phyloP scores from a whole-genome alignment of 2,888 invertebrate genomes.

The Pilophorus perplexus region DNA sequence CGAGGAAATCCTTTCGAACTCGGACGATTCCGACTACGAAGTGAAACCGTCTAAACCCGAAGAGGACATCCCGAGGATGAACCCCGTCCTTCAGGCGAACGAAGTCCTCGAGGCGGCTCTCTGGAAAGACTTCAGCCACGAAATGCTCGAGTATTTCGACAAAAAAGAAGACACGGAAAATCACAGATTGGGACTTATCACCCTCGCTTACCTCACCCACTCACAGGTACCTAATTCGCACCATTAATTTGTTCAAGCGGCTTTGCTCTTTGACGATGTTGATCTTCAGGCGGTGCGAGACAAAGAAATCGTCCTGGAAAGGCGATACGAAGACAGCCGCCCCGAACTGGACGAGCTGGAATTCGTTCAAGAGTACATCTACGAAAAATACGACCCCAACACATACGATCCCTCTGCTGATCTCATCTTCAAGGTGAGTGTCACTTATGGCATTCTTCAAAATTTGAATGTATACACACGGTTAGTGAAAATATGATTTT shows the following conservation, averaged over 20 bases:
- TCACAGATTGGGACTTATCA: conserved; percentile 11
- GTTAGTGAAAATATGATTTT: not conserved
- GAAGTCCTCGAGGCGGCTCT: conserved; percentile 25
- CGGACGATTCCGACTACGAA: conserved; percentile 45
- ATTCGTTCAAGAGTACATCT: conserved; percentile 7
- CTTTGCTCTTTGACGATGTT: not conserved
- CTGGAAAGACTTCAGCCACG: conserved; percentile 16
- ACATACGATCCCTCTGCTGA: conserved; percentile 18
- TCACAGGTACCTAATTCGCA: conserved; percentile 25
- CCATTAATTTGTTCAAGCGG: too few species aligned
- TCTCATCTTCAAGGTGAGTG: conserved; percentile 18
- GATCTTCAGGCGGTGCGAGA: conserved; percentile 20
- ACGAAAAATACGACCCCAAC: conserved; percentile 11
- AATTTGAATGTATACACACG: not conserved
- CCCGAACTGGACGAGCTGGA: conserved; percentile 34
- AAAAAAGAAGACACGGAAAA: conserved; percentile 18
- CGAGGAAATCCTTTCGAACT: conserved; percentile 43
- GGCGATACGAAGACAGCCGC: conserved; percentile 26
- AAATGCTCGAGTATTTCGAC: conserved; percentile 16
- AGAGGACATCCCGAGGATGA: conserved; percentile 23
- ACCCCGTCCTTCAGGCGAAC: conserved; percentile 7
- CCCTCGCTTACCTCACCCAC: conserved; percentile 9
- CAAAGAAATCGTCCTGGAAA: conserved; percentile 17
- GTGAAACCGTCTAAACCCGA: conserved; percentile 18
- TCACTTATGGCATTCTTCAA: too few species aligned